Evolutionary conservation across 2,797 vertebrate species (phyloP), one percentile per base, ranked within the genome.

Genomic region (Liparis tanakae): DNA sequence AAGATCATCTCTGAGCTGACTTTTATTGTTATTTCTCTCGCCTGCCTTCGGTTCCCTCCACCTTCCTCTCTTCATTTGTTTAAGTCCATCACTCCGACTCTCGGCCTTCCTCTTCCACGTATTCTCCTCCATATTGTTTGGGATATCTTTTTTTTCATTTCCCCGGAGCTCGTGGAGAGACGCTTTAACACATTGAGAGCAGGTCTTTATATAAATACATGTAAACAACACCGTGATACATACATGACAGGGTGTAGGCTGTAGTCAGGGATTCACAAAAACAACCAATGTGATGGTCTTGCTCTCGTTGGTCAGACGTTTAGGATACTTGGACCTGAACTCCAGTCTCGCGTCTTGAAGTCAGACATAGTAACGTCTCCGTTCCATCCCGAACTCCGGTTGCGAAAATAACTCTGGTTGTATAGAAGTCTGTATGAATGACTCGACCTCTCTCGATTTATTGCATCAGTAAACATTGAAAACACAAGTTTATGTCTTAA

Each of bases 141-240:
- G 56, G 41, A 78, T 63, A 15, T 62, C 51, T 73, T 65, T 30
- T 30, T 83, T 53, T 63, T 79, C 60, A 65, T 48, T 72, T 68
- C 63, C 72, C 48, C 64, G 60, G 58, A 80, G 58, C 22, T 64
- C 20, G 57, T 44, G 78, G 76, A 33, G 22, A 59, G 63, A 33
- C 37, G 10, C 74, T 65, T 51, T 71, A 50, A 76, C 54, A 36
- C 34, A n/a, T 56, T 43, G 39, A 64, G 44, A 62, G 66, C 5
- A 60, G 55, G 56, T 37, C 3, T 67, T 64, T 22, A 67, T 22
- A 68, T 41, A 39, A 53, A 55, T 48, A 36, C 18, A 1, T 12
- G 20, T 10, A 43, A 66, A 34, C 25, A 63, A 22, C 3, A 39
- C 33, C 59, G 12, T 58, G 3, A 59, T 14, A 18, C 30, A 10